Percentiles rank a stretch among this genome's conserved stretches.
These are phyloP conservation scores for Myiopsitta monachus DNA, from an alignment of 2,113 vertebrate species.

Conservation along the genomic window DNA sequence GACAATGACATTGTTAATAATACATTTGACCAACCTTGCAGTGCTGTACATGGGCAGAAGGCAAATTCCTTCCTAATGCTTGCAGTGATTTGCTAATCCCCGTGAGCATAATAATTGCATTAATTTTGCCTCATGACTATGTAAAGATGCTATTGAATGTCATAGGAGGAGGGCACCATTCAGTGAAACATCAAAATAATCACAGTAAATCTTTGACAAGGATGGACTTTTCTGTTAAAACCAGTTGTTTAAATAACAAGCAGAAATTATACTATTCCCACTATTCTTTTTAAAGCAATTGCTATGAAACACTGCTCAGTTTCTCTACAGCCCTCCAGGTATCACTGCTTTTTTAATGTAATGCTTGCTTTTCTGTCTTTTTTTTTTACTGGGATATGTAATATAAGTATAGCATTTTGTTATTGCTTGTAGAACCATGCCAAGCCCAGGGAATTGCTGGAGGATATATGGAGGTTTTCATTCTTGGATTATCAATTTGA, in stretches of 20 bases:
- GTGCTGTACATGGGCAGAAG: background rate
- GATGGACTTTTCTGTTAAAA: background rate
- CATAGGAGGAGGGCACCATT: background rate
- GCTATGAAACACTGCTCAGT: background rate
- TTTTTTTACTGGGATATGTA: background rate
- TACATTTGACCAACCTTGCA: background rate
- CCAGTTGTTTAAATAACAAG: background rate
- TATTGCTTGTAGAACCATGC: background rate
- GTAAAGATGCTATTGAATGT: background rate
- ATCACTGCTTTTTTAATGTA: background rate
- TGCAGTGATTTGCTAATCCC: constrained; percentile 48
- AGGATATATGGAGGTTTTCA: background rate
- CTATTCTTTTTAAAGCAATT: background rate
- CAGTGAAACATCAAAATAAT: background rate
- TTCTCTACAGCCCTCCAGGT: background rate
- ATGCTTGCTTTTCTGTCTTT: background rate
- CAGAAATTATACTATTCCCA: background rate
- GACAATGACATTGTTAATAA: constrained; percentile 47
- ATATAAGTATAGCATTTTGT: background rate
- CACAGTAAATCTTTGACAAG: background rate
- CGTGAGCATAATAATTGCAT: constrained; percentile 26
- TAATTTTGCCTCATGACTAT: constrained; percentile 48
- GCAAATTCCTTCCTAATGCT: constrained; percentile 6
- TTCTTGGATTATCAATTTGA: constrained; percentile 18
- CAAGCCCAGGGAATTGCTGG: background rate